A percentile compares a stretch with the other conserved stretches of the same genome.
Conservation (phyloP, 2,113 vertebrate genomes). For the Xyrauchen texanus region DNA sequence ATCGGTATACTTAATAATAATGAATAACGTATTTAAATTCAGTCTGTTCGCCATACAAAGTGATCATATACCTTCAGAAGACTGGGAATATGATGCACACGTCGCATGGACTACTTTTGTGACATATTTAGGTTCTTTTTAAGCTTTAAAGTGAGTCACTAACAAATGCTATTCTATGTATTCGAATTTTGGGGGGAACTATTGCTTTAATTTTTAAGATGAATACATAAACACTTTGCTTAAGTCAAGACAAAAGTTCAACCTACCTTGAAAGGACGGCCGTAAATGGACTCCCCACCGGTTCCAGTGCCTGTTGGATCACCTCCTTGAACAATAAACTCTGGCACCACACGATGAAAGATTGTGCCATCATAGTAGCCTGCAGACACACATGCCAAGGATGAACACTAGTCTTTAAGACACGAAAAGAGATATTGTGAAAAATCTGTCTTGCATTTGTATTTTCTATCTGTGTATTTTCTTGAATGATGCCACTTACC, state of each 20-base stretch:
- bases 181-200: too few relatives aligned
- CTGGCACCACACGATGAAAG: constrained; percentile 93
- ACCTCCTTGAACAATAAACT: constrained; percentile 94
- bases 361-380: constrained; percentile 93
- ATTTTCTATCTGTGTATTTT: background rate
- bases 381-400: constrained; percentile 56
- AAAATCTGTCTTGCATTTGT: background rate
- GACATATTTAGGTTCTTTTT: too few relatives aligned
- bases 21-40: too few relatives aligned
- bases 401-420: background rate
- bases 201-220: too few relatives aligned
- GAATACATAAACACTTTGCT: background rate
- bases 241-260: background rate
- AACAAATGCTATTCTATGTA: background rate
- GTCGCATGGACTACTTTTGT: too few relatives aligned
- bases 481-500: constrained; percentile 71
- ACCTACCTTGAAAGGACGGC: constrained; percentile 86
- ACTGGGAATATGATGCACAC: too few relatives aligned
- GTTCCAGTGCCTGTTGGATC: constrained; percentile 90
- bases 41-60: too few relatives aligned
- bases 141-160: too few relatives aligned
- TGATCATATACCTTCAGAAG: too few relatives aligned
- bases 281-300: constrained; percentile 93
- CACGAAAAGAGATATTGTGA: background rate
- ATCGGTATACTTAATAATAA: too few relatives aligned